Conservation (phyloP, 2,888 invertebrate genomes). For the Coenonympha glycerion region DNA sequence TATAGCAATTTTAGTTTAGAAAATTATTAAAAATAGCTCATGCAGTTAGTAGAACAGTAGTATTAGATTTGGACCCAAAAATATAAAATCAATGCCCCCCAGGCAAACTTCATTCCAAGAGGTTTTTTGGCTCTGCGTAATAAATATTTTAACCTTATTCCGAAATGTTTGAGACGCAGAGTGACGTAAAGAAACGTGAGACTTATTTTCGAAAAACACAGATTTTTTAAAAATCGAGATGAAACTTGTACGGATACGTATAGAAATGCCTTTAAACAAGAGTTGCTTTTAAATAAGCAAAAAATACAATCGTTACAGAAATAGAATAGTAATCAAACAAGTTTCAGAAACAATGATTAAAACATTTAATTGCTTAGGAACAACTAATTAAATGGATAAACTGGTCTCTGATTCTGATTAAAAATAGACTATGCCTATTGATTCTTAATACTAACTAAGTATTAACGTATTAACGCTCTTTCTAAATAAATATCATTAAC, state of each 20-base stretch:
- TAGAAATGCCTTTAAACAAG: background rate
- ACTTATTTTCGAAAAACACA: conserved; percentile 22
- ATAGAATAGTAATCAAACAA: background rate
- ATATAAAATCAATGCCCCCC: conserved; percentile 19
- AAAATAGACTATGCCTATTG: background rate
- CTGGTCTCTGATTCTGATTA: background rate
- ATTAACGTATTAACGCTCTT: too few species aligned
- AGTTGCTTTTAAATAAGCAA: background rate
- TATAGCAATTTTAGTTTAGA: too few species aligned
- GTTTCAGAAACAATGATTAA: background rate
- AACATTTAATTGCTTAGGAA: conserved; percentile 10
- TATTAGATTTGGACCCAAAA: background rate
- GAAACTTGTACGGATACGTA: conserved; percentile 3
- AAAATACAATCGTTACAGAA: background rate
- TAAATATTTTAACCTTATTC: conserved; percentile 42
- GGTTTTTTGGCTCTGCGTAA: conserved; percentile 51
- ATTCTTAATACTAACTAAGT: too few species aligned
- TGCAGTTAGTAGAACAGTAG: background rate
- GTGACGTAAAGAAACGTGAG: conserved; percentile 53
- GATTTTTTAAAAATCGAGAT: conserved; percentile 17
- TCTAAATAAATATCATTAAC: too few species aligned
- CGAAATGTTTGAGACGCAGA: conserved; percentile 36
- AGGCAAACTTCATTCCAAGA: conserved; percentile 55
- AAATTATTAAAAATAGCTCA: too few species aligned
- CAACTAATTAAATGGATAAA: conserved; percentile 10